Evolutionary conservation across 2,113 vertebrate species (phyloP), one percentile per base, ranked within the genome.

Genomic region (Agelaius tricolor): DNA sequence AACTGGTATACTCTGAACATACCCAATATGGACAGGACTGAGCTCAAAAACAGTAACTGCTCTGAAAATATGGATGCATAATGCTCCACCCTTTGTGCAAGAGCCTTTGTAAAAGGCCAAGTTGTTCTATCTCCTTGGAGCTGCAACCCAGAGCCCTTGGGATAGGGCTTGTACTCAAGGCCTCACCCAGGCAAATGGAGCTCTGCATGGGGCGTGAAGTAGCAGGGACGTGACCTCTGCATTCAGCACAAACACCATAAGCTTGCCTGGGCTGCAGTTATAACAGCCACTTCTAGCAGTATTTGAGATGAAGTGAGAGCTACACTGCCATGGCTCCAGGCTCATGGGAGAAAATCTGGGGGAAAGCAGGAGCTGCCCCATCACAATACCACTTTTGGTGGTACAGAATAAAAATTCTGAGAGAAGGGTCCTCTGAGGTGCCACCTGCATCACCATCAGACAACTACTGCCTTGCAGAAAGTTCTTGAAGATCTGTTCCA

Each of bases 241-340:
- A 1, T 18, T 12, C 28, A 67, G 37, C n/a, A 71, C 9, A 49
- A 24, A 11, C 5, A 81, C 7, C 14, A 33, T 39, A 54, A 73
- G 6, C 43, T 49, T 2, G 5, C 17, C 41, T 74, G 59, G 15
- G 35, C 24, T 59, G 15, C 33, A 30, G 21, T 37, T 26, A 57
- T 0, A 2, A 31, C 6, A 6, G n/a, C 27, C 7, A 17, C 23
- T 71, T 44, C 30, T 12, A 30, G 20, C 11, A 19, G 8, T 37
- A 13, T 4, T 0, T 2, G 51, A 54, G 63, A 49, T 20, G 11
- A 58, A 65, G 15, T 2, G 10, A 58, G 10, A 47, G 52, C 37
- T 23, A 41, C 17, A 35, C 9, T 3, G 4, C 21, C 30, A 33
- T 0, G 0, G 26, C 19, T 84, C 39, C 4, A 6, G 43, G 33